Base-by-base conservation (phyloP, 1,140 invertebrate species). In the Drosophila albomicans region DNA sequence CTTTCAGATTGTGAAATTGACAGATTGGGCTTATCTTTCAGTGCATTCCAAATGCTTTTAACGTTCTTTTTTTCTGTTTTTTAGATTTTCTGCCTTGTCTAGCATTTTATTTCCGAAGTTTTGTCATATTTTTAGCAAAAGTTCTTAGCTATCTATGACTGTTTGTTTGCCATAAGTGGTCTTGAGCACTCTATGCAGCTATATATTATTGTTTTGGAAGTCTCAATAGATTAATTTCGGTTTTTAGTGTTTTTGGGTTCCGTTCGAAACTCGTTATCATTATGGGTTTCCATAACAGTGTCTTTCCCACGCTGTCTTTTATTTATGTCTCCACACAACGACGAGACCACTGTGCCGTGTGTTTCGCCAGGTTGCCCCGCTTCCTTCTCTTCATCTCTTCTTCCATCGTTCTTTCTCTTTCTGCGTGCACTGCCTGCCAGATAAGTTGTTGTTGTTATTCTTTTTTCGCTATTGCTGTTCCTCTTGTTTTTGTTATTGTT, bases 341-440 rank as follows among this genome's bases (percentile, higher is more conserved):
- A 67, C 63, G 57, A 69, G 46, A 68, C 81, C 81, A 85, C 82
- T 88, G 84, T 88, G 80, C 80, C 58, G 45, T 58, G 61, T 68
- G 51, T 68, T 72, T 35, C 15, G 46, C 70, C 8, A 58, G 52
- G 13, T 49, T 49, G 15, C 61, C 30, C 7, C 30, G 30, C 30
- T 8, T 32, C 30, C 51, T 16, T 43, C 20, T 32, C 13, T 30
- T 49, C 11, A 1, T 38, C 51, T 45, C 51, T 10, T 48, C 15
- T 25, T 25, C 28, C 43, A 28, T 25, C 38, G 25, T 25, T 41
- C 8, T 48, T 32, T 2, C 28, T 28, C 11, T 28, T 28, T 56
- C 67, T 57, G 66, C 74, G 54, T 62, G 65, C 65, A 62, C 62
- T 64, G 81, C 81, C 71, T 85, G 71, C 71, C 75, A 86, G 77